Conservation (phyloP, 2,888 invertebrate species). For the Zygothrica quintamaculata region DNA sequence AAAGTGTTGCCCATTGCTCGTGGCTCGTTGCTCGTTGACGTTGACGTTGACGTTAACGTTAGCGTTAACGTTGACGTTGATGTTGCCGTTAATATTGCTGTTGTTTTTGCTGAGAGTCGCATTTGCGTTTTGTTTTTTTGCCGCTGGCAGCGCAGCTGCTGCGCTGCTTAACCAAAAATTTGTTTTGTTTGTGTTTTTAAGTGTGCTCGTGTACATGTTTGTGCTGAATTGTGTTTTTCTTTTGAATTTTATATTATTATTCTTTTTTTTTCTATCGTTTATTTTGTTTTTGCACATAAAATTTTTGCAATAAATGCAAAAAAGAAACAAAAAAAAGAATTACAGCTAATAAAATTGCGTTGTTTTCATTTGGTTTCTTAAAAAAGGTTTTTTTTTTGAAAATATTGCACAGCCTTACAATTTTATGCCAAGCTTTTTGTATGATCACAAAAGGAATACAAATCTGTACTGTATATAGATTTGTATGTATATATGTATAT, state of each 20-base stretch:
- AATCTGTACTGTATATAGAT: no score
- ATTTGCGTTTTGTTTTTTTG: slow-evolving; percentile 14
- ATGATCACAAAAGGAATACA: background rate
- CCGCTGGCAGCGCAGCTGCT: slow-evolving; percentile 35
- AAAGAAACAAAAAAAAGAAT: no score
- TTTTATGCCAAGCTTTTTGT: background rate
- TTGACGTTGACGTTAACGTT: no score
- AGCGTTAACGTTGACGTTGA: no score
- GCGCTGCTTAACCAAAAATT: slow-evolving; percentile 42
- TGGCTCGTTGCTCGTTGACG: no score
- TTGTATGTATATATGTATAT: slow-evolving; percentile 4
- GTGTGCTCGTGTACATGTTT: slow-evolving; percentile 41
- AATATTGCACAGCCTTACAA: background rate
- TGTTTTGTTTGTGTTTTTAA: slow-evolving; percentile 58
- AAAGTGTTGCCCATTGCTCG: slow-evolving; percentile 1
- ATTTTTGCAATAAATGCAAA: slow-evolving; percentile 28
- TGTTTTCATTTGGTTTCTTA: no score
- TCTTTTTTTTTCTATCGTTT: slow-evolving; percentile 26
- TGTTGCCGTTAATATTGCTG: slow-evolving; percentile 30
- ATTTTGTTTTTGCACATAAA: no score
- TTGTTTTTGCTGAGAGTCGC: slow-evolving; percentile 18
- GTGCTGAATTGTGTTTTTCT: slow-evolving; percentile 53
- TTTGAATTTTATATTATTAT: slow-evolving; percentile 25
- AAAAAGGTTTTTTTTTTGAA: no score
- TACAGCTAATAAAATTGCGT: no score